Base-by-base conservation (phyloP, 2,797 vertebrate genomes). In the Bradypodion pumilum region DNA sequence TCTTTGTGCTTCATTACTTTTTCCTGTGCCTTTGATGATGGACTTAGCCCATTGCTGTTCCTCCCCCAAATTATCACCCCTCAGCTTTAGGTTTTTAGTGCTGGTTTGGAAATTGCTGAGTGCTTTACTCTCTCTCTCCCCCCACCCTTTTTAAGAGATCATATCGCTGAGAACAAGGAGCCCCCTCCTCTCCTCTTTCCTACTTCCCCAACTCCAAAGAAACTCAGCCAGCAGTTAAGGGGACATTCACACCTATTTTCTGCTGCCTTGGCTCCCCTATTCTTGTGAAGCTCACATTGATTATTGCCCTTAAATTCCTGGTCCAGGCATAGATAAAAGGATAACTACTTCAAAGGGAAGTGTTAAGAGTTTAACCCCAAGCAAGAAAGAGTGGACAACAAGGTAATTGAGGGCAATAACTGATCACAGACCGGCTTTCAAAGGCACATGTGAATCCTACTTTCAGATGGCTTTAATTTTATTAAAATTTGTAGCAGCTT, bases 311-410 rank as follows among this genome's bases (percentile, higher is more conserved):
- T 95, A 97, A 97, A 97, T 98, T 97, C 97, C 98, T 97, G 95
- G 97, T 97, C 97, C 97, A 96, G 97, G 96, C 97, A 96, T 96
- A 98, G 98, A 99, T 99, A 98, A 99, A 98, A 98, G 97, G 97
- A 98, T 98, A 98, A 98, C 97, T 91, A 98, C 98, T 98, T 99
- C 98, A 99, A 99, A 99, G 98, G 94, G 92, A 96, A 96, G 97
- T 96, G 97, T 97, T 96, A 97, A 97, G 97, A 97, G 97, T 98
- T 98, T 98, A 98, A 98, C 98, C 98, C 96, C 96, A 87, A 98
- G 97, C 97, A 95, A 96, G 97, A 85, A 97, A 97, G 96, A 94
- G 96, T 97, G 96, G 97, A 98, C 98, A 98, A 97, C 97, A 95
- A 97, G 95, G 97, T 98, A 97, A 98, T 98, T 98, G 97, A 98